Conservation (phyloP, 1,140 invertebrate genomes). For the Listronotus bonariensis region DNA sequence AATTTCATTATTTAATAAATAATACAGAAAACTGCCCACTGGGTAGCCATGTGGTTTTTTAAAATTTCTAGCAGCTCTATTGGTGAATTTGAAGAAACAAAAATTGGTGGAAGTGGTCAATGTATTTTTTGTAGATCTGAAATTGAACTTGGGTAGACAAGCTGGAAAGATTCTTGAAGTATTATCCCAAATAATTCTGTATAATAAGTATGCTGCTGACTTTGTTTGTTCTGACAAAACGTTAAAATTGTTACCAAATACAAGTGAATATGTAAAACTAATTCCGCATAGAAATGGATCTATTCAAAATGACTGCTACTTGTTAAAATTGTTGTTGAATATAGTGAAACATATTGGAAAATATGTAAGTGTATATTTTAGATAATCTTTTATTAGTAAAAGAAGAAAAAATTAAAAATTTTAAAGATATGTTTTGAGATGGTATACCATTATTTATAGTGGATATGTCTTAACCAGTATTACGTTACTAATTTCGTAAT, state of each 20-base stretch:
- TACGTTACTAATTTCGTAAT: too few species aligned
- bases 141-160: constrained; percentile 30
- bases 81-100: too few species aligned
- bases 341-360: constrained; percentile 38
- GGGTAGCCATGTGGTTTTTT: too few species aligned
- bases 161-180: constrained; percentile 30
- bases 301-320: constrained; percentile 19
- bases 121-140: constrained; percentile 18
- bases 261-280: constrained; percentile 16
- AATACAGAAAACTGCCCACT: too few species aligned
- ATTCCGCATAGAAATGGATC: constrained; percentile 27
- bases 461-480: too few species aligned
- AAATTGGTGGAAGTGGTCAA: too few species aligned
- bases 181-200: constrained; percentile 34
- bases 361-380: constrained; percentile 33
- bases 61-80: too few species aligned
- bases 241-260: constrained; percentile 7
- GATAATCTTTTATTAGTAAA: background rate
- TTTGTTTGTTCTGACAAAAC: constrained; percentile 34
- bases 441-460: too few species aligned
- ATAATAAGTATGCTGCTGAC: constrained; percentile 22
- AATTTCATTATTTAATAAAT: too few species aligned
- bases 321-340: constrained; percentile 28
- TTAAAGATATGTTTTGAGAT: background rate
- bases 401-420: background rate